A percentile compares a stretch with the other conserved stretches of the same genome.
Evolutionary conservation across 2,797 vertebrate species (phyloP).

Genomic region (Lepus oiostolus): DNA sequence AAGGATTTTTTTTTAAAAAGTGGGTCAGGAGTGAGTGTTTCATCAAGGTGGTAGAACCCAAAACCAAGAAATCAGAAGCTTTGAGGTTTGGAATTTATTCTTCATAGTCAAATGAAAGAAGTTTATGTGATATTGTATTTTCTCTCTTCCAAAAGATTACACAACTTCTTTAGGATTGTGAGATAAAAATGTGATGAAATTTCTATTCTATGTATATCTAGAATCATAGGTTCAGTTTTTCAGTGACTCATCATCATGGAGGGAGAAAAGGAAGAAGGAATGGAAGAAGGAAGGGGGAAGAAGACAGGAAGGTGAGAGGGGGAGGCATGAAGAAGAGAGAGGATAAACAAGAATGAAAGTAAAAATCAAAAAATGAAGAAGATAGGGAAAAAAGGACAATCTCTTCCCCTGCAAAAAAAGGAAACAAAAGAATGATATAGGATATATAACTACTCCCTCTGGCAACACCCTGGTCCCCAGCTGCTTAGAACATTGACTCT

Average conservation of each 20-base stretch:
- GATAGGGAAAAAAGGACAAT: rapidly evolving
- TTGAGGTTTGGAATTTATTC: not conserved
- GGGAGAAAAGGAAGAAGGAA: no score
- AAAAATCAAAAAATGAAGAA: no score
- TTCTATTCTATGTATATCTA: not conserved
- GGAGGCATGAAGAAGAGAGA: rapidly evolving
- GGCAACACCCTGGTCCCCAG: not conserved
- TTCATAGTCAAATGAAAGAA: not conserved
- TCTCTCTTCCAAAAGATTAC: not conserved
- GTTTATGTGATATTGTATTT: not conserved
- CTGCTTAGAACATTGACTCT: not conserved
- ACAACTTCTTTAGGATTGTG: not conserved
- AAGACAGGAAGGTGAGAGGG: not conserved
- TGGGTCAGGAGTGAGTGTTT: not conserved
- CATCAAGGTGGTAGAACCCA: not conserved
- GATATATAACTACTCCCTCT: rapidly evolving
- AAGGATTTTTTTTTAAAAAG: not conserved
- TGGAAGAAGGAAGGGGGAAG: not conserved
- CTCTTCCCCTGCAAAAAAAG: not conserved
- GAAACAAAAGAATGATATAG: no score
- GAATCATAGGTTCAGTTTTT: not conserved
- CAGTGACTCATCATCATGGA: not conserved
- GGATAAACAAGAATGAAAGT: no score
- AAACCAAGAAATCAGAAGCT: not conserved
- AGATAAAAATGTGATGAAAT: not conserved